Evolutionary conservation across 2,888 invertebrate genomes (phyloP).

Genomic region (Macaria liturata): DNA sequence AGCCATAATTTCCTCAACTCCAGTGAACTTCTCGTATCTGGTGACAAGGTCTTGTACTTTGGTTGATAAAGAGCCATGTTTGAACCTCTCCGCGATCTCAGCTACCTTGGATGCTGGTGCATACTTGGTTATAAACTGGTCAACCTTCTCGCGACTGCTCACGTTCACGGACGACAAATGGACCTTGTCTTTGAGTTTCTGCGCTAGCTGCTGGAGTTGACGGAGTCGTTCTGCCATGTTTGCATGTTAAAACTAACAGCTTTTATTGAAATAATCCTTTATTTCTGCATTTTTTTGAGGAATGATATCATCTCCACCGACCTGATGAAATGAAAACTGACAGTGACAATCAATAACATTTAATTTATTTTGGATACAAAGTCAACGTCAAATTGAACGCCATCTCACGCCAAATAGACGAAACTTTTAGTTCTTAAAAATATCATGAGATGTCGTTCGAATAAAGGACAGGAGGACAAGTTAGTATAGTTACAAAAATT

Average conservation of each 20-base stretch:
- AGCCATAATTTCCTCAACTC: constrained; percentile 89
- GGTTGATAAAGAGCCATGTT: constrained; percentile 55
- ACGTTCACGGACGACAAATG: constrained; percentile 53
- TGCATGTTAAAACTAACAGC: constrained; percentile 56
- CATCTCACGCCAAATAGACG: no score
- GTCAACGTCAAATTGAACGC: neutral
- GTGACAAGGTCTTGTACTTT: constrained; percentile 76
- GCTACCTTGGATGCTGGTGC: constrained; percentile 60
- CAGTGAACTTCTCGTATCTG: constrained; percentile 89
- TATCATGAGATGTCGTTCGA: no score
- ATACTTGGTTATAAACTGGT: constrained; percentile 66
- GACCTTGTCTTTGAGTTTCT: constrained; percentile 65
- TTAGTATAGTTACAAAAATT: no score
- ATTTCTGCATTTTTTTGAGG: constrained; percentile 43
- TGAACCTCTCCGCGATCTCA: constrained; percentile 69
- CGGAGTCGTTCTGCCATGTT: constrained; percentile 74
- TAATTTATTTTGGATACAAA: neutral
- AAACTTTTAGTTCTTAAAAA: no score
- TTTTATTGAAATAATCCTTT: constrained; percentile 33
- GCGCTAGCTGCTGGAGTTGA: constrained; percentile 51
- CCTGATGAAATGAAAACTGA: constrained; percentile 3
- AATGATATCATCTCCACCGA: constrained; percentile 42
- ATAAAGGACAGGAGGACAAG: no score
- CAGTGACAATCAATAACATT: neutral
- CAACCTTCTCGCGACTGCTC: constrained; percentile 62